These are phyloP conservation scores for Orchestia grillus DNA, from an alignment of 1,140 invertebrate species.

Conservation along the genomic window DNA sequence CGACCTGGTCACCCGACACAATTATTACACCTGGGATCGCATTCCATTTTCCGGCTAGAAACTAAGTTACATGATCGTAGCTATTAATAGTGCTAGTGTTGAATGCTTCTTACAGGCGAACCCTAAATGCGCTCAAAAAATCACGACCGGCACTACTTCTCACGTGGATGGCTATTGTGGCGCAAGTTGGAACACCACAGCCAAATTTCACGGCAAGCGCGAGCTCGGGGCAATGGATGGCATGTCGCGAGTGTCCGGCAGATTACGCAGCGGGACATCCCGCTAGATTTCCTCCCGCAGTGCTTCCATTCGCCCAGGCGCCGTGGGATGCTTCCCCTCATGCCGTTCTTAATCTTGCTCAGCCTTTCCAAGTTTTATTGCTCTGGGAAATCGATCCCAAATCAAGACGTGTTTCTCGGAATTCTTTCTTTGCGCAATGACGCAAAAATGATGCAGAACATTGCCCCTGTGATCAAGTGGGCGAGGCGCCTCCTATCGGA, in stretches of 20 bases:
- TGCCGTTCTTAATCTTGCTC: constrained; percentile 1
- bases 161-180: background rate
- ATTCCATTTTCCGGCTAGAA: too few species aligned
- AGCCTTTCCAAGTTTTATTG: background rate
- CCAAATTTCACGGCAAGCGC: background rate
- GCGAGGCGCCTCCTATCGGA: background rate
- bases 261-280: background rate
- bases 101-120: background rate
- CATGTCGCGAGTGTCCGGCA: background rate
- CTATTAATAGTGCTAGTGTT: background rate
- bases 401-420: background rate
- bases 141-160: background rate
- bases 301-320: background rate
- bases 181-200: background rate
- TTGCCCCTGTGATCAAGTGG: background rate
- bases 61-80: too few species aligned
- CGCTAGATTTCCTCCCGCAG: background rate
- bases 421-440: background rate
- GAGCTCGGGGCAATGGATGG: background rate
- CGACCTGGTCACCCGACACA: too few species aligned
- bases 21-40: too few species aligned
- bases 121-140: background rate
- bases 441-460: background rate
- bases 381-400: constrained; percentile 20
- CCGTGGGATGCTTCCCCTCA: background rate